Evolutionary conservation across 2,888 invertebrate genomes (phyloP), one percentile per base, ranked within the genome.

Genomic region (Xylophagus ater): DNA sequence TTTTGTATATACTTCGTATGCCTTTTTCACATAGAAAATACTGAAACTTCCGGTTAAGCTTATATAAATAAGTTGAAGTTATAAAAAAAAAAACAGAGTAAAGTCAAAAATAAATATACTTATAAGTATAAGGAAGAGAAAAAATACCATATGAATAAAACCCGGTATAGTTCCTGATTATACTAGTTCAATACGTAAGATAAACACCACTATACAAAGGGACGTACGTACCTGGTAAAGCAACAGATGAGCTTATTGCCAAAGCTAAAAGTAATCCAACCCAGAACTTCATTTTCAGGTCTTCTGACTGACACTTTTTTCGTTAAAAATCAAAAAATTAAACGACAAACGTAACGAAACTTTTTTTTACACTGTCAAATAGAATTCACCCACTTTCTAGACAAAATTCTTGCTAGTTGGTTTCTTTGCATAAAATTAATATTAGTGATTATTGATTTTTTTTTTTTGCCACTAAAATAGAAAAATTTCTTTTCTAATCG

Each of bases 151-250:
- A 44, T 40, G 43, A 38, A 35, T 37, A 28, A 2, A 9, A 34
- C 30, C 34, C 21, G 34, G 40, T 33, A 38, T 34, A 38, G 30
- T 37, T 20, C 14, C 41, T 37, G 12, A 23, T 21, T 13, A 2
- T 14, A 7, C 21, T 23, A 31, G 15, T 13, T 17, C 13, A 15
- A n/a, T 10, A 17, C 13, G 18, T 12, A 31, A 31, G n/a, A 26
- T 5, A 13, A 13, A 26, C 2, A 26, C 4, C 12, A 26, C n/a
- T 9, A 13, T 5, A 6, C 12, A n/a, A 26, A 6, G 10, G n/a
- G 7, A 10, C 26, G 26, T 31, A 37, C 40, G 40, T 44, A 61
- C 61, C 62, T 51, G 61, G 61, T 51, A 60, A 50, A 39, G 60
- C 53, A 36, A 53, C 53, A 42, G 55, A 56, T 38, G 53, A 54